Conservation (phyloP, 2,888 invertebrate species). For the Sepiola atlantica region DNA sequence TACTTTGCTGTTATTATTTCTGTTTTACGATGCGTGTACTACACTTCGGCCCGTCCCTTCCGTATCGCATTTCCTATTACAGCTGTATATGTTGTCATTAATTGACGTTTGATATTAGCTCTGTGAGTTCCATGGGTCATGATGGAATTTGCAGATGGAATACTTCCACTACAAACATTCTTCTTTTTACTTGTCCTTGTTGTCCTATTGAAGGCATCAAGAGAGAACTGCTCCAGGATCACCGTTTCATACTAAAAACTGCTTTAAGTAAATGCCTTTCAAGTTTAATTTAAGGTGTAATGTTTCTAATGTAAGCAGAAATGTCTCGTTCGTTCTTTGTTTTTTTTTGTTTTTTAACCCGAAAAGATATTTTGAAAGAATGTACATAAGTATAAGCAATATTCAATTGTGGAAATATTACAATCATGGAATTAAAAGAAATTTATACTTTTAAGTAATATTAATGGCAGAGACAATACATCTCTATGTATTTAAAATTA, state of each 20-base stretch:
- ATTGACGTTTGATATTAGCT: conserved; percentile 1
- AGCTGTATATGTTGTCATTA: conserved; percentile 9
- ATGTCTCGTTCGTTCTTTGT: not conserved
- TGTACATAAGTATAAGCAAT: not conserved
- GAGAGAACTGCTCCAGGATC: not conserved
- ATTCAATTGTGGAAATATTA: not conserved
- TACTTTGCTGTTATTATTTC: not conserved
- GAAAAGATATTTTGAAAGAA: not conserved
- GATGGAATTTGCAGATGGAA: not conserved
- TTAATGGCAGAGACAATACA: not conserved
- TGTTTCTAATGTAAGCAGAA: not conserved
- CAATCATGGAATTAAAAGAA: not conserved
- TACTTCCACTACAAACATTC: not conserved
- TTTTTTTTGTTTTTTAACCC: not conserved
- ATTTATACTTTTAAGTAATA: not conserved
- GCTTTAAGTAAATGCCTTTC: not conserved
- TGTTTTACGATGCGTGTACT: conserved; percentile 7
- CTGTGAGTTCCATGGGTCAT: not conserved
- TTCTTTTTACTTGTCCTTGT: not conserved
- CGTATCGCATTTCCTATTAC: not conserved
- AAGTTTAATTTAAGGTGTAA: not conserved
- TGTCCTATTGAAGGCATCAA: conserved; percentile 15
- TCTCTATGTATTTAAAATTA: not conserved
- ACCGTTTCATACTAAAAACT: not conserved
- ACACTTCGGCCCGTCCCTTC: not conserved